Evolutionary conservation across 1,140 invertebrate species (phyloP).

Genomic region (Bombyx mandarina): DNA sequence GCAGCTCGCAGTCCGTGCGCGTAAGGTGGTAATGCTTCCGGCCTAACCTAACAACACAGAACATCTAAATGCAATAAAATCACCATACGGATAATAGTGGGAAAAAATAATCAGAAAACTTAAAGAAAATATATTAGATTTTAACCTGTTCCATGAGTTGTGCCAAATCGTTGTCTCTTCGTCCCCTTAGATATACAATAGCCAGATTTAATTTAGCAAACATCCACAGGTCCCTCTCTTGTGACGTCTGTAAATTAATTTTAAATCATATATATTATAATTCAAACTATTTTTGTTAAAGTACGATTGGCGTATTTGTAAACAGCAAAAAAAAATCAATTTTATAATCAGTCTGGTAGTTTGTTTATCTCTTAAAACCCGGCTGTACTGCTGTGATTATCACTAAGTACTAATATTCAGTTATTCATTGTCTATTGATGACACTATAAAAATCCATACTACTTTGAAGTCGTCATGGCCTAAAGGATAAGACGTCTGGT

Average conservation of each 20-base stretch:
- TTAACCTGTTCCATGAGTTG: conserved; percentile 85
- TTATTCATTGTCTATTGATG: no score
- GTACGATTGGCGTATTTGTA: no score
- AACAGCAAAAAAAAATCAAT: no score
- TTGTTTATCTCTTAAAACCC: no score
- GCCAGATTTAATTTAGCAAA: conserved; percentile 96
- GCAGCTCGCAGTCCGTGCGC: conserved; percentile 92
- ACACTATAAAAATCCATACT: no score
- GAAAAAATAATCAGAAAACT: neutral
- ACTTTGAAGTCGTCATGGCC: no score
- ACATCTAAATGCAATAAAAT: neutral
- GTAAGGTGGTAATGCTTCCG: conserved; percentile 84
- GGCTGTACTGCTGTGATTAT: no score
- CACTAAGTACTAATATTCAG: no score
- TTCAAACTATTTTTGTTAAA: no score
- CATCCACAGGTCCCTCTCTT: conserved; percentile 91
- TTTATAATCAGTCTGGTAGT: no score
- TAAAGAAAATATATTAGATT: neutral
- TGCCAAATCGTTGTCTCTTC: conserved; percentile 88
- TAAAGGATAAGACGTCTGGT: no score
- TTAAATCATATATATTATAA: neutral
- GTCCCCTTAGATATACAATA: conserved; percentile 94
- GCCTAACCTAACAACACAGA: conserved; percentile 79
- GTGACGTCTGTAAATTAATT: conserved; percentile 75
- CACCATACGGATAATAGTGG: neutral